Percentiles rank a stretch among this genome's conserved stretches.
These are phyloP conservation scores for Pollenia griseotomentosa DNA, from an alignment of 2,888 invertebrate species.

Conservation along the genomic window DNA sequence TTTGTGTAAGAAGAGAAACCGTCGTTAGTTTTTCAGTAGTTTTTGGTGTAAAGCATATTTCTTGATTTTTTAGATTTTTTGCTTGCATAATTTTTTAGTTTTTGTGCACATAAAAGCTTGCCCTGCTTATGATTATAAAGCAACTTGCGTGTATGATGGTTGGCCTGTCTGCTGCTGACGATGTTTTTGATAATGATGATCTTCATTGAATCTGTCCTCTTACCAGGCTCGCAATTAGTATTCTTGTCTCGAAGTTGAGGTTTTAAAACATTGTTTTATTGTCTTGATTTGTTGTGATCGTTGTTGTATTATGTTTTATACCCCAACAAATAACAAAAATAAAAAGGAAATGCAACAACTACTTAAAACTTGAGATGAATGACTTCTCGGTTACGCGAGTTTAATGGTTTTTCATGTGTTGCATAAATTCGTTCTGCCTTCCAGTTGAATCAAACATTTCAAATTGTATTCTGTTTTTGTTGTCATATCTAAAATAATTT, in stretches of 20 bases:
- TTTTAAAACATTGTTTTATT: slow-evolving; percentile 68
- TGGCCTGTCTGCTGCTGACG: slow-evolving; percentile 22
- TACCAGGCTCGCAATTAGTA: slow-evolving; percentile 70
- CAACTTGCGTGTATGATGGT: slow-evolving; percentile 4
- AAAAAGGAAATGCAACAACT: slow-evolving; percentile 73
- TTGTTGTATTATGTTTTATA: slow-evolving; percentile 14
- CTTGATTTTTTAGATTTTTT: too few species aligned
- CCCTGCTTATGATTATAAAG: not conserved
- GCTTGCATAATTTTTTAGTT: too few species aligned
- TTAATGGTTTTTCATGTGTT: slow-evolving; percentile 68
- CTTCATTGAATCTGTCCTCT: slow-evolving; percentile 62
- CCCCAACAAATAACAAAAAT: slow-evolving; percentile 49
- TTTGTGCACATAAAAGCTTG: slow-evolving; percentile 24
- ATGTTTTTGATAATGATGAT: slow-evolving; percentile 51
- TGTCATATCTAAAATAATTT: slow-evolving; percentile 20
- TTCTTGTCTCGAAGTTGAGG: slow-evolving; percentile 72
- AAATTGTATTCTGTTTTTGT: slow-evolving; percentile 15
- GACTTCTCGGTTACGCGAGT: slow-evolving; percentile 54
- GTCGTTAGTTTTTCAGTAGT: too few species aligned
- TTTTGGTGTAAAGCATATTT: too few species aligned
- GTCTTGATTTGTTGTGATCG: slow-evolving; percentile 40
- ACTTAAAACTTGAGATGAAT: slow-evolving; percentile 74
- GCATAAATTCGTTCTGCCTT: slow-evolving; percentile 41
- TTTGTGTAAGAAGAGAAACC: too few species aligned
- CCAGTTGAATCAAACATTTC: not conserved